Base-by-base conservation (phyloP, 2,113 vertebrate genomes). In the Genyomyrus donnyi region DNA sequence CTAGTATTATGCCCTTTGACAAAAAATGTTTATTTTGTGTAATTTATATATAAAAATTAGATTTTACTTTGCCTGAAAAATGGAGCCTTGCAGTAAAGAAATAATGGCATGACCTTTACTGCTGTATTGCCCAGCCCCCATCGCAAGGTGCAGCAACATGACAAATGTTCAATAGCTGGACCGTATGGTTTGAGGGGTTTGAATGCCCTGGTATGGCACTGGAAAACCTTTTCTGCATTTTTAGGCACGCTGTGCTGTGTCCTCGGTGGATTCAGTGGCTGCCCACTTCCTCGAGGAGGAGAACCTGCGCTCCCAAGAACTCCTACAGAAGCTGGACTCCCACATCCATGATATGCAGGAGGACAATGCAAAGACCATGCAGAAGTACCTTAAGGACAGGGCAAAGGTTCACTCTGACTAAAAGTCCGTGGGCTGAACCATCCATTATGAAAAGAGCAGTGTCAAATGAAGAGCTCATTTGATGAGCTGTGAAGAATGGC, bases 271-370 rank as follows among this genome's bases (percentile, higher is more conserved):
- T 17, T 93, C 90, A 0, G 94, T 96, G 93, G 96, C 97, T 11
- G 91, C 94, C 19, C 95, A 93, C 11, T 99, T 97, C 95, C 91
- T 98, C 91, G 96, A 98, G 91, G 97, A 98, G 89, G 98, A 99
- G 90, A 95, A 94, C 35, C 80, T 94, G n/a, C 94, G 96, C 62
- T 97, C 97, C 53, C 93, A 95, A 88, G 95, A 96, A 89, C 96
- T 99, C 89, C 92, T 98, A 85, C 95, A 96, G 90, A 94, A 93
- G 31, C 94, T 99, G 39, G 97, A 99, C 87, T 91, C 92, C 88
- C 97, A 99, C 91, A 97, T 99, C 90, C 96, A 97, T 86, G 96
- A 95, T 3, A 95, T 99, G 92, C 96, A 92, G 49, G 94, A 95
- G 87, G 95, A 96, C 80, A 98, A 96, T 89, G 89, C 93, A 42